Evolutionary conservation across 2,113 vertebrate genomes (phyloP).

Genomic region (Podocnemis expansa): DNA sequence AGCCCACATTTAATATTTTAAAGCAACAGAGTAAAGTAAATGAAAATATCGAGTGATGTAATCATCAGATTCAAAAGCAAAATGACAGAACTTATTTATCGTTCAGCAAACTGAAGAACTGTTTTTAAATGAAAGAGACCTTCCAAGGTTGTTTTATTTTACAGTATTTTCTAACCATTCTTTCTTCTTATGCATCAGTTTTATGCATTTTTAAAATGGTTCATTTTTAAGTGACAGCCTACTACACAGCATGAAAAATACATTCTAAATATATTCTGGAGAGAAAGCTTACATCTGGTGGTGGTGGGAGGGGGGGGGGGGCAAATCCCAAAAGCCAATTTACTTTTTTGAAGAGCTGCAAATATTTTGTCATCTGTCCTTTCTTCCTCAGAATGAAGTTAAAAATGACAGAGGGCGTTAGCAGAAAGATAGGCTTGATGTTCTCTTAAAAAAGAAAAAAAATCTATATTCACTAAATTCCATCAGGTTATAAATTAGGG

Average conservation of each 20-base stretch:
- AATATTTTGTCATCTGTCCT: background rate
- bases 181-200: background rate
- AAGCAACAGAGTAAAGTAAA: background rate
- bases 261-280: slow-evolving; percentile 3
- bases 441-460: background rate
- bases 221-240: slow-evolving; percentile 1
- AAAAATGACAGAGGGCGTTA: background rate
- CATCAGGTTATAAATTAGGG: background rate
- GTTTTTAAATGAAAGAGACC: background rate
- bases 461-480: background rate
- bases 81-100: background rate
- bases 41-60: background rate
- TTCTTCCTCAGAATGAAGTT: background rate
- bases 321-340: background rate
- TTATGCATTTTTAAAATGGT: background rate
- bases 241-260: slow-evolving; percentile 8
- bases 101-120: background rate
- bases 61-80: background rate
- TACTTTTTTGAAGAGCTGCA: background rate
- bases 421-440: background rate
- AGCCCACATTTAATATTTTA: background rate
- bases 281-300: slow-evolving; percentile 22
- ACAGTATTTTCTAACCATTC: background rate
- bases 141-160: accelerated
- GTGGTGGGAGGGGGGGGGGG: background rate